Conservation (phyloP, 2,888 invertebrate species). For the Polymixis lichenea region DNA sequence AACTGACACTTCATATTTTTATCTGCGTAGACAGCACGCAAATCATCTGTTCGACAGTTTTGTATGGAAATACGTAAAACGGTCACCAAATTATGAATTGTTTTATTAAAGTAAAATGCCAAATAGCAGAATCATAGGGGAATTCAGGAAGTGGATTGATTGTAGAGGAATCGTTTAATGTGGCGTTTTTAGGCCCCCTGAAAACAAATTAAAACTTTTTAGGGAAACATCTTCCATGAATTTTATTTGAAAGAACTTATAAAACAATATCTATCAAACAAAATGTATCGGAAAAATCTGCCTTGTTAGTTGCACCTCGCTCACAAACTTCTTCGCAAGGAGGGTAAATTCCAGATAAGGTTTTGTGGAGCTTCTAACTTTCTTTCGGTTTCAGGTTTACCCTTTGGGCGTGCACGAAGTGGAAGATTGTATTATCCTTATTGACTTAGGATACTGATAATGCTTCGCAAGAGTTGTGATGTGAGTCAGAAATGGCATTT, state of each 20-base stretch:
- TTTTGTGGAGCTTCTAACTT: constrained; percentile 43
- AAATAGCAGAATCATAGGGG: too few species aligned
- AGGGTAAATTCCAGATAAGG: constrained; percentile 52
- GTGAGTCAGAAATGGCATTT: not conserved
- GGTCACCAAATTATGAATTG: too few species aligned
- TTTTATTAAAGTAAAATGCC: too few species aligned
- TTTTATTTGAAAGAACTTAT: constrained; percentile 35
- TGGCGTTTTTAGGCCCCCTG: too few species aligned
- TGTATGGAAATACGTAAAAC: too few species aligned
- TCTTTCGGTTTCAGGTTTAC: constrained; percentile 33
- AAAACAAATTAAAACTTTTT: constrained; percentile 43
- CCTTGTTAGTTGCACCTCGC: constrained; percentile 38
- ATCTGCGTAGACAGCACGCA: too few species aligned
- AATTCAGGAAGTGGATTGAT: too few species aligned
- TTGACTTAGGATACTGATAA: constrained; percentile 18
- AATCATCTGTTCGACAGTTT: too few species aligned
- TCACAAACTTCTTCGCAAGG: constrained; percentile 42
- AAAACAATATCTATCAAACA: constrained; percentile 51
- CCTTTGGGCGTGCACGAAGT: constrained; percentile 26
- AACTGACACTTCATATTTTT: too few species aligned
- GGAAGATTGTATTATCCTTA: constrained; percentile 21
- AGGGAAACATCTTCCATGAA: not conserved
- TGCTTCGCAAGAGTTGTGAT: not conserved
- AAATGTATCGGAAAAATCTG: constrained; percentile 54
- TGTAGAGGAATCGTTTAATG: too few species aligned